phyloP scores from a whole-genome alignment of 2,797 vertebrate species.

The Cephalopachus bancanus region DNA sequence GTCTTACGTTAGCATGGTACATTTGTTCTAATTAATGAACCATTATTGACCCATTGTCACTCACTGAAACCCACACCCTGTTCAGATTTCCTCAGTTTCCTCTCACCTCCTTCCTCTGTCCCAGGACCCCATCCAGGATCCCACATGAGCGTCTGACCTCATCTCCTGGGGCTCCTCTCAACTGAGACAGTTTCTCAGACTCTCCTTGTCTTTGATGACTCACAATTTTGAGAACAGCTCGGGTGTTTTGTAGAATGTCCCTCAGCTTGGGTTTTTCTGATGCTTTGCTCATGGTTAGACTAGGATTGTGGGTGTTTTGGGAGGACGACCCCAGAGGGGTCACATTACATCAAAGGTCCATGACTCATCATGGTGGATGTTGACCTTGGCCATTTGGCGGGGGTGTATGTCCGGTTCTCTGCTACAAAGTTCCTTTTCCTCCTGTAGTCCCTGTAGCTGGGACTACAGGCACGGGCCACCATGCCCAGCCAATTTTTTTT shows the following conservation, averaged over 20 bases:
- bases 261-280: not conserved
- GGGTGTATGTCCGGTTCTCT: not conserved
- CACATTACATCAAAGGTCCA: not conserved
- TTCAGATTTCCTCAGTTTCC: not conserved
- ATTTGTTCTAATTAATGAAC: not conserved
- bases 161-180: not conserved
- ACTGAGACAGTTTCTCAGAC: not conserved
- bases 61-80: not conserved
- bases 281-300: not conserved
- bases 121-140: not conserved
- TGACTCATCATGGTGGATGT: not conserved
- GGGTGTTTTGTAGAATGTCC: accelerated
- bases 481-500: too few relatives aligned
- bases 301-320: accelerated
- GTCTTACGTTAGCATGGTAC: too few relatives aligned
- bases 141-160: accelerated
- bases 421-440: not conserved
- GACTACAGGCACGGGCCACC: too few relatives aligned
- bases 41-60: accelerated
- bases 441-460: too few relatives aligned
- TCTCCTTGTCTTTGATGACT: not conserved
- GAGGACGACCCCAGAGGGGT: not conserved
- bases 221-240: not conserved
- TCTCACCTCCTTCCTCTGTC: accelerated
- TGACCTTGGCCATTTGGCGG: too few relatives aligned